Evolutionary conservation across 2,888 invertebrate species (phyloP).

Genomic region (Patella ulyssiponensis): DNA sequence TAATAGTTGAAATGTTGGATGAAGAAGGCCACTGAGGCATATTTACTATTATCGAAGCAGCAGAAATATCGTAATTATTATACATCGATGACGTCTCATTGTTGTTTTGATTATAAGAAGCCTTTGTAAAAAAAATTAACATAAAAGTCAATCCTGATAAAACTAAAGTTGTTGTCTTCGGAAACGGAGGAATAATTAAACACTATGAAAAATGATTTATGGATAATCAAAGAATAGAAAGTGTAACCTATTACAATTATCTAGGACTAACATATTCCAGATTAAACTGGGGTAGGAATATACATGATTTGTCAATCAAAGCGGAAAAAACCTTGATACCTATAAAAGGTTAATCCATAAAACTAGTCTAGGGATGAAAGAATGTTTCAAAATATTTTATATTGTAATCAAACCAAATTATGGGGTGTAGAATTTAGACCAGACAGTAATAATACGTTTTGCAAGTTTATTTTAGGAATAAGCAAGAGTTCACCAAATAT

Average conservation of each 20-base stretch:
- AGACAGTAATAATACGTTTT: no score
- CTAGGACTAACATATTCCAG: not conserved
- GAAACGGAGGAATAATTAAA: no score
- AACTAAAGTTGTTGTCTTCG: not conserved
- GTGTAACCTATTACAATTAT: not conserved
- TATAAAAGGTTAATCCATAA: no score
- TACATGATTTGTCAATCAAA: no score
- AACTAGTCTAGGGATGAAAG: no score
- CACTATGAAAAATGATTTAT: not conserved
- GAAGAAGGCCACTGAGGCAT: not conserved
- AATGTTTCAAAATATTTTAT: no score
- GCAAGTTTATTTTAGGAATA: not conserved
- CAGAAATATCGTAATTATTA: not conserved
- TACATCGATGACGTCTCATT: not conserved
- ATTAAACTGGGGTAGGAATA: no score
- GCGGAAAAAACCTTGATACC: no score
- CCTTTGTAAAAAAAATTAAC: not conserved
- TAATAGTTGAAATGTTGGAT: not conserved
- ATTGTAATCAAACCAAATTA: no score
- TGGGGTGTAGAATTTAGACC: no score
- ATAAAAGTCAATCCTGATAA: not conserved
- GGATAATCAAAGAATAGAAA: not conserved
- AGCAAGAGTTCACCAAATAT: not conserved
- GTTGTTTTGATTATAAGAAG: not conserved
- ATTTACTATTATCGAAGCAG: not conserved